phyloP scores from a whole-genome alignment of 2,113 vertebrate species.

The Pungitius pungitius region DNA sequence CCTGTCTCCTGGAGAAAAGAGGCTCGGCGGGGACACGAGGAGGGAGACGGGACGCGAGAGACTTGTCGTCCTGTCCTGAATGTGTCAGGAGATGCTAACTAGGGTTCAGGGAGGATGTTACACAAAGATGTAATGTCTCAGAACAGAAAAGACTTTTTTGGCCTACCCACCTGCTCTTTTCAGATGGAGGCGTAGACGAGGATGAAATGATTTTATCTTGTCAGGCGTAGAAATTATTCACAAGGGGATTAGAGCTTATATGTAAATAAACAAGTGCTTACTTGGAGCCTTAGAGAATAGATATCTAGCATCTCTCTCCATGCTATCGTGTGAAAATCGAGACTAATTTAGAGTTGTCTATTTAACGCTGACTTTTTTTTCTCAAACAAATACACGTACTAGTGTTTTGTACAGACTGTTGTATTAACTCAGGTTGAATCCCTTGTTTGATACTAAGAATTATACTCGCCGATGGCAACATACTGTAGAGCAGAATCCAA shows the following conservation, averaged over 20 bases:
- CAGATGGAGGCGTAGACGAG: conserved; percentile 20
- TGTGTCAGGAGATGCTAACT: conserved; percentile 44
- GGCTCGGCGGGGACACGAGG: conserved; percentile 17
- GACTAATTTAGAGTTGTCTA: conserved; percentile 32
- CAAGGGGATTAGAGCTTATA: conserved; percentile 44
- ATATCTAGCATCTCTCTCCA: conserved; percentile 39
- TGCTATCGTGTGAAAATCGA: conserved; percentile 30
- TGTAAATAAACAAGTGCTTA: conserved; percentile 62
- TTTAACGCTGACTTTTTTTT: conserved; percentile 37
- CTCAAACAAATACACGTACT: conserved; percentile 24
- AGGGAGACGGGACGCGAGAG: conserved; percentile 9
- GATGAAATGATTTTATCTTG: conserved; percentile 8
- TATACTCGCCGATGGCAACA: conserved; percentile 40
- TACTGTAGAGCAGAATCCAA: conserved; percentile 56
- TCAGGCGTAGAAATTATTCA: conserved; percentile 23
- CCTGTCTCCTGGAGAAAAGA: conserved; percentile 30
- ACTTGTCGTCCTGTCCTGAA: conserved; percentile 42
- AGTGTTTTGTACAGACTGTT: conserved; percentile 67
- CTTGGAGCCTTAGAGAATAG: conserved; percentile 48
- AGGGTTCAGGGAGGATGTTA: conserved; percentile 15
- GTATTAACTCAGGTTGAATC: conserved; percentile 71
- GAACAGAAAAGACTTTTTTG: conserved; percentile 17
- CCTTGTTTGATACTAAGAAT: conserved; percentile 57
- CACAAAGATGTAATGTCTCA: neutral
- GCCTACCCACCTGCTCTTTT: conserved; percentile 28